Evolutionary conservation across 1,140 invertebrate species (phyloP), one percentile per base, ranked within the genome.

Genomic region (Campoletis sonorensis): DNA sequence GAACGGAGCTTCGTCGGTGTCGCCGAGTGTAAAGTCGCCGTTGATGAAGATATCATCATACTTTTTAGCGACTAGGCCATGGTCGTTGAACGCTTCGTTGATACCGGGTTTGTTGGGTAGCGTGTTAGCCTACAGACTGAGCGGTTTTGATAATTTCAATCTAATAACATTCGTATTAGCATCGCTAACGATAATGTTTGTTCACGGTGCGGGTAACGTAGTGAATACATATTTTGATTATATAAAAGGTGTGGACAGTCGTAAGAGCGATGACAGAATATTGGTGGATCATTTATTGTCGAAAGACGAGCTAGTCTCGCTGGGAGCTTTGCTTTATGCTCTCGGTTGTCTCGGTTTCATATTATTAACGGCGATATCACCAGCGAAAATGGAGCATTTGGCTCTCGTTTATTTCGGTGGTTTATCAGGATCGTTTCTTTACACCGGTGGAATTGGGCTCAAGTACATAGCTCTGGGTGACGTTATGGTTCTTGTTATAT

Each of bases 141-240:
- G 91, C 68, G 94, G 94, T 30, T 93, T 94, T 85, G 87, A 94
- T 1, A 94, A 92, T 58, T 98, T 98, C 87, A 97, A 95, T 87
- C 93, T 96, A 89, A 88, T 96, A 58, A 96, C 96, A 4, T 94
- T 98, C 79, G 85, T 98, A 11, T 91, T 98, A 0, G 98, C 97
- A 0, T 92, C 97, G 27, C 94, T 97, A 67, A 98, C 97, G 1
- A 95, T 98, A 10, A 92, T 98, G 72, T 97, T 96, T 18, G 98
- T 99, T 3, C 98, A 99, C 90, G 97, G 97, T 71, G 98, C 98
- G 78, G 98, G 98, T 51, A 99, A 99, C 92, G 95, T 99, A n/a
- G 98, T 99, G 0, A 99, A 99, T 89, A 99, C 98, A 0, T 99
- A 98, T 90, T 98, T 96, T 89, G 98, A 99, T 92, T 99, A 97